A percentile compares a stretch with the other conserved stretches of the same genome.
Evolutionary conservation across 2,113 vertebrate genomes (phyloP).

Genomic region (Cynoglossus semilaevis): DNA sequence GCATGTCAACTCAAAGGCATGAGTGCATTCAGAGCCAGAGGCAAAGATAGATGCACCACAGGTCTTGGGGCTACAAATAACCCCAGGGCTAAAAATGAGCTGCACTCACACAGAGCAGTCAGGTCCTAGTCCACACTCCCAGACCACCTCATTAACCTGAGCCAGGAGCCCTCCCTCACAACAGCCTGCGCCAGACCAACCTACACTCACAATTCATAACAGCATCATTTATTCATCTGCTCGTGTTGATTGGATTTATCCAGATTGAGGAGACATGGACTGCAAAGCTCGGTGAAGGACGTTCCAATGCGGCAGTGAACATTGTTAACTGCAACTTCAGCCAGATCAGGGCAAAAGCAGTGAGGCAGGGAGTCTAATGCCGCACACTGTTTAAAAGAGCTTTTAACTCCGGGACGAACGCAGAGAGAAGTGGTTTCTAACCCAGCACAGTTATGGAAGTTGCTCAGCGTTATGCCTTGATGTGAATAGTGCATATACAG

Average conservation of each 20-base stretch:
- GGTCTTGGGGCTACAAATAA: conserved; percentile 58
- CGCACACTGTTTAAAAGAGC: background rate
- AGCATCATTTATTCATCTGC: conserved; percentile 67
- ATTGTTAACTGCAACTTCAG: conserved; percentile 17
- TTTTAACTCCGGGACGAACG: background rate
- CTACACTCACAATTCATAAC: conserved; percentile 52
- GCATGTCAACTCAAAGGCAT: conserved; percentile 25
- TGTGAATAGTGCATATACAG: background rate
- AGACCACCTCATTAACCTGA: conserved; percentile 74
- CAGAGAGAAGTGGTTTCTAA: conserved; percentile 1
- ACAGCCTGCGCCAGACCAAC: conserved; percentile 23
- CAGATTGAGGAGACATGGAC: conserved; percentile 25
- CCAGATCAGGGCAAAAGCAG: conserved; percentile 1
- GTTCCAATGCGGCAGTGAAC: conserved; percentile 17
- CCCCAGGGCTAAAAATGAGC: conserved; percentile 50
- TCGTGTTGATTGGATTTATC: conserved; percentile 57
- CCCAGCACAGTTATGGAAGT: conserved; percentile 3
- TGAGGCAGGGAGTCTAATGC: background rate
- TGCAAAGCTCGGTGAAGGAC: conserved; percentile 36
- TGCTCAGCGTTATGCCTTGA: background rate
- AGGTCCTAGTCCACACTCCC: conserved; percentile 60
- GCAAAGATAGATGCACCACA: conserved; percentile 56
- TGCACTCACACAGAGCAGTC: conserved; percentile 40
- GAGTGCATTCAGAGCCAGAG: conserved; percentile 57
- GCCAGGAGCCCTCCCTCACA: conserved; percentile 32